phyloP scores from a whole-genome alignment of 2,888 invertebrate genomes.

The Halictus quadricinctus region DNA sequence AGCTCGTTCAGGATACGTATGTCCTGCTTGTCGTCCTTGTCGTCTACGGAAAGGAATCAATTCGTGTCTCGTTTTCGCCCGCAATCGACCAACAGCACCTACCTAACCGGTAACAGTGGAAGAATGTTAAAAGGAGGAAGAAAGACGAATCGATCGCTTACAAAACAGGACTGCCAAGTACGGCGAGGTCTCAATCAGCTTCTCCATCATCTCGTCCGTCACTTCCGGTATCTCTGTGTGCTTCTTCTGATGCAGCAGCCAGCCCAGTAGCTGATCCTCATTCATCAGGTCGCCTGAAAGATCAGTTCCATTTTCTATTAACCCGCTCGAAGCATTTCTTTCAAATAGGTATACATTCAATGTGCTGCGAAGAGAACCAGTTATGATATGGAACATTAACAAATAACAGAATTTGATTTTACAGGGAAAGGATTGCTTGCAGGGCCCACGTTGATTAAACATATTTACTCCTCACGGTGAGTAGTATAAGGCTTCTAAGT shows the following conservation, averaged over 20 bases:
- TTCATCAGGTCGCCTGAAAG: slow-evolving; percentile 91
- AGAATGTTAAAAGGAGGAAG: slow-evolving; percentile 69
- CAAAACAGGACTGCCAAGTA: slow-evolving; percentile 95
- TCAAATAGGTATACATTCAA: not conserved
- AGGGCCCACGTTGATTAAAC: too few relatives aligned
- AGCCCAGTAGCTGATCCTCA: slow-evolving; percentile 94
- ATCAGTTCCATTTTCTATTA: not conserved
- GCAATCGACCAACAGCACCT: slow-evolving; percentile 56
- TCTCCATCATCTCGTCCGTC: slow-evolving; percentile 97
- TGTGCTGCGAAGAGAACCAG: too few relatives aligned
- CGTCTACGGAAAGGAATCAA: slow-evolving; percentile 85
- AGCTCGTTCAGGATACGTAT: slow-evolving; percentile 93
- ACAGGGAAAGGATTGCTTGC: too few relatives aligned
- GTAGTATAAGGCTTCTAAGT: too few relatives aligned
- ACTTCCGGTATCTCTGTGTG: slow-evolving; percentile 96
- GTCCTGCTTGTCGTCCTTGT: slow-evolving; percentile 95
- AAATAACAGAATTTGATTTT: too few relatives aligned
- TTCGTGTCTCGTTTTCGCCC: slow-evolving; percentile 61
- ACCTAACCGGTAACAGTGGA: slow-evolving; percentile 68
- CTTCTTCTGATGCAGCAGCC: slow-evolving; percentile 95
- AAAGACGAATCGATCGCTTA: slow-evolving; percentile 84
- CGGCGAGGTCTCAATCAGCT: slow-evolving; percentile 90
- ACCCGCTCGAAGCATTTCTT: not conserved
- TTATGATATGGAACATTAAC: too few relatives aligned
- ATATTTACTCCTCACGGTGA: too few relatives aligned